Conservation (phyloP, 2,888 invertebrate species). For the Diaphora mendica region DNA sequence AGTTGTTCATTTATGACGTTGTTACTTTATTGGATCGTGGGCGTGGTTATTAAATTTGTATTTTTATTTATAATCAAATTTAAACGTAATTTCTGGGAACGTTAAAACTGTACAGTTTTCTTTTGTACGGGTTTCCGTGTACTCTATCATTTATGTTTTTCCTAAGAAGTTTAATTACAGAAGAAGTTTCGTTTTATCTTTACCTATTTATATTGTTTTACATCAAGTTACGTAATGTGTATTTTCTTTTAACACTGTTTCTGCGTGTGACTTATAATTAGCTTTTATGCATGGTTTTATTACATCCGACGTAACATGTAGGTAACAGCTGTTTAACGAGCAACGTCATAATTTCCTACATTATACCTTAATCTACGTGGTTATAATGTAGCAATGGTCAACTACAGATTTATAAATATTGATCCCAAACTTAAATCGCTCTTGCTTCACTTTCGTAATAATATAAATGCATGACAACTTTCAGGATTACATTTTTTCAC, state of each 20-base stretch:
- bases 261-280: conserved; percentile 73
- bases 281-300: conserved; percentile 78
- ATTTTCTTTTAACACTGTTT: conserved; percentile 46
- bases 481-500: not conserved
- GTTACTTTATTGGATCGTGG: conserved; percentile 36
- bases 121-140: not conserved
- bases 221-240: conserved; percentile 48
- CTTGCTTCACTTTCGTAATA: not conserved
- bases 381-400: conserved; percentile 27
- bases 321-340: conserved; percentile 68
- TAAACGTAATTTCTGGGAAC: conserved; percentile 6
- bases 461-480: too few species aligned
- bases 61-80: conserved; percentile 26
- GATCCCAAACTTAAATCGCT: not conserved
- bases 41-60: conserved; percentile 27
- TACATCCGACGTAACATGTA: conserved; percentile 73
- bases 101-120: not conserved
- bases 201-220: conserved; percentile 48
- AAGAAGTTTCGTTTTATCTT: conserved; percentile 19
- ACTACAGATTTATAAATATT: not conserved
- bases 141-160: not conserved
- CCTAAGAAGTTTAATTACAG: not conserved
- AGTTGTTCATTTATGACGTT: conserved; percentile 25
- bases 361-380: conserved; percentile 58
- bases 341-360: conserved; percentile 71